Conservation (phyloP, 2,888 invertebrate species). For the Halictus quadricinctus region DNA sequence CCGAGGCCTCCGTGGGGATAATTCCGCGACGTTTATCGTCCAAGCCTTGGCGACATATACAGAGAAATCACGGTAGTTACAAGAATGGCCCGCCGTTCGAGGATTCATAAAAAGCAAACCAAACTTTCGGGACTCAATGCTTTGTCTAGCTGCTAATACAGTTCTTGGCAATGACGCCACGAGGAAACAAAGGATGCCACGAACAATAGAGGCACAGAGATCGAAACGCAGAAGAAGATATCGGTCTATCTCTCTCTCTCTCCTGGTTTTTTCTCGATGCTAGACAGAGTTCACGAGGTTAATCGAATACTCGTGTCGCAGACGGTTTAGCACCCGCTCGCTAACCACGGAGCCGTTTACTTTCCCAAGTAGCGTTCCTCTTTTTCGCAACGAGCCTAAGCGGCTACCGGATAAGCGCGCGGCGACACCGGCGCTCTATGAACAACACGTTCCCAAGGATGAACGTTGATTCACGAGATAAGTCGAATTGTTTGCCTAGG, state of each 20-base stretch:
- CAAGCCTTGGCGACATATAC: too few species aligned
- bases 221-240: conserved; percentile 63
- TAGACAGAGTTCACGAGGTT: conserved; percentile 70
- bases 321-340: conserved; percentile 74
- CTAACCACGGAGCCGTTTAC: conserved; percentile 70
- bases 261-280: conserved; percentile 51
- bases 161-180: not conserved
- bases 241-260: conserved; percentile 5
- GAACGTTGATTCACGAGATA: conserved; percentile 65
- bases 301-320: conserved; percentile 77
- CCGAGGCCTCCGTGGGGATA: too few species aligned
- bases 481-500: conserved; percentile 66
- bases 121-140: not conserved
- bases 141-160: not conserved
- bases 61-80: too few species aligned
- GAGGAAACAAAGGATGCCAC: not conserved
- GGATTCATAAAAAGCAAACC: too few species aligned
- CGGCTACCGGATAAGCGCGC: conserved; percentile 27
- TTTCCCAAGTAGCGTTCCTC: conserved; percentile 57
- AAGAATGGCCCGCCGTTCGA: too few species aligned
- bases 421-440: conserved; percentile 34
- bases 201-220: conserved; percentile 5
- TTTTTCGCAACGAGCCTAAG: conserved; percentile 21
- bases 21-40: too few species aligned
- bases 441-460: conserved; percentile 60